Base-by-base conservation (phyloP, 1,140 invertebrate genomes). In the Hyles euphorbiae region DNA sequence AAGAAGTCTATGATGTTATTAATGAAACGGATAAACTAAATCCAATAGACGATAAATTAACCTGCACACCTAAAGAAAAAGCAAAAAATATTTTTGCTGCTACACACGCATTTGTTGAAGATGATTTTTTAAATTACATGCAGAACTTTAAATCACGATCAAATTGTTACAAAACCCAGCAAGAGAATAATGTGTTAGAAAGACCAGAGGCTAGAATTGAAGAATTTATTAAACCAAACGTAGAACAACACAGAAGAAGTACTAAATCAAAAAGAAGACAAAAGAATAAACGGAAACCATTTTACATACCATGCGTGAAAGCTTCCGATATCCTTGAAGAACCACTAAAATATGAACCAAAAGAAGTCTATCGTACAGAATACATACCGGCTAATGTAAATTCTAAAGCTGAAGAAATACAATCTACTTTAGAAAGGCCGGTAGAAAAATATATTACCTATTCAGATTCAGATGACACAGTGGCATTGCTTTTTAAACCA, bases 401-500 rank as follows among this genome's bases (percentile, higher is more conserved):
- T 1, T 22, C 60, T 58, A 12, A 48, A 11, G 34, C 12, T n/a
- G 56, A 62, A 56, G 49, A 46, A 1, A 12, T 40, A 58, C 55
- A 58, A 11, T n/a, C 50, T 22, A 58, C 47, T 54, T 57, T 56
- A 40, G 49, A 57, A 8, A 60, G 46, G n/a, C 43, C 49, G 22
- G 45, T 32, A 51, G 43, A 33, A 45, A 10, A 50, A 46, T 47
- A 47, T 3, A 34, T 61, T 47, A 52, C 6, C 9, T 61, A 51
- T 47, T 33, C 58, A 2, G 58, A 63, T 9, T 36, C 56, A 3
- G 62, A 65, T 54, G 58, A 67, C 9, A 53, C 58, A 0, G 47
- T 71, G 32, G 62, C 68, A 3, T 51, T 71, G 6, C 34, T 71
- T 34, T 71, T 67, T 54, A 71, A 67, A 44, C 65, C 68, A 1